A percentile compares a stretch with the other conserved stretches of the same genome.
Conservation (phyloP, 1,140 invertebrate species). For the Pinna nobilis region DNA sequence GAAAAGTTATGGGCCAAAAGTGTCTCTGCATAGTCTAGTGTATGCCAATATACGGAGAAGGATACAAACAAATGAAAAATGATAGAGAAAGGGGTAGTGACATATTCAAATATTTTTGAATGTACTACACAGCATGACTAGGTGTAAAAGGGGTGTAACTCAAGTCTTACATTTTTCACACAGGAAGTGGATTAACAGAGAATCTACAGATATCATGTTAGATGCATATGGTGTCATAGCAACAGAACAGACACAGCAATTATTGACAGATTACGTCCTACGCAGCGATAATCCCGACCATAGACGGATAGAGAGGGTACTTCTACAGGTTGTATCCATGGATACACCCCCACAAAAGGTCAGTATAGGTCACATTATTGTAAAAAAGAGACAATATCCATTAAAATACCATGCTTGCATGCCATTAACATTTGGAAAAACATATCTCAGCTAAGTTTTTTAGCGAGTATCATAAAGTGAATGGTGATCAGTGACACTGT, state of each 20-base stretch:
- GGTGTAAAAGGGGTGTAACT: too few species aligned
- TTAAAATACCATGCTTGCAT: too few species aligned
- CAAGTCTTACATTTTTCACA: constrained; percentile 1
- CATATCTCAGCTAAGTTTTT: too few species aligned
- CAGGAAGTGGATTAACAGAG: constrained; percentile 9
- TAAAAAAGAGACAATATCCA: neutral
- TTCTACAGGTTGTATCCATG: constrained; percentile 32
- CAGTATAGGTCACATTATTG: neutral
- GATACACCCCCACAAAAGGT: constrained; percentile 36
- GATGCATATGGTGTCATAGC: constrained; percentile 34
- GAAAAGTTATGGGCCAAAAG: too few species aligned
- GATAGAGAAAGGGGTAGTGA: too few species aligned
- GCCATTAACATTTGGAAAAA: too few species aligned
- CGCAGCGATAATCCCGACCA: constrained; percentile 3
- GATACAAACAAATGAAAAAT: neutral
- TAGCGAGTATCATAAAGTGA: too few species aligned
- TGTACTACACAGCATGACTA: neutral
- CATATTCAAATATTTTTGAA: neutral
- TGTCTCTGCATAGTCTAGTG: too few species aligned
- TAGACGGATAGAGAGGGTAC: constrained; percentile 16
- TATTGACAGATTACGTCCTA: constrained; percentile 28
- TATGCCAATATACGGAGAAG: too few species aligned
- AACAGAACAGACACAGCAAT: constrained; percentile 22
- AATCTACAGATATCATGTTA: constrained; percentile 17
- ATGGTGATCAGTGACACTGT: too few species aligned